These are phyloP conservation scores for Thereva unica DNA, from an alignment of 2,888 invertebrate species.

Conservation along the genomic window DNA sequence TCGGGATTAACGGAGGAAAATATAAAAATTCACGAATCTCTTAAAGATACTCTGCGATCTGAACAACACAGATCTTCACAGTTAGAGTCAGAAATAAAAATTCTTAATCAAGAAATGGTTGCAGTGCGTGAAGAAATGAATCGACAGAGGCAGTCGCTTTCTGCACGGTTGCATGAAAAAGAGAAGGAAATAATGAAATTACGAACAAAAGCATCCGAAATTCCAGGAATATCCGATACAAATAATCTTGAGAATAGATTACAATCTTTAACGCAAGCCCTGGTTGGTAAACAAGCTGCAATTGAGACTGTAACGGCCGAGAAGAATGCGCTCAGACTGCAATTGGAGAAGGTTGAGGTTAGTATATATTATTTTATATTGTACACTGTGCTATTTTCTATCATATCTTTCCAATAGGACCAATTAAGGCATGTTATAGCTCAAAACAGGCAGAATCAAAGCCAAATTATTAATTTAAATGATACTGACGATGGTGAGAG, in stretches of 20 bases:
- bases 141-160: constrained; percentile 50
- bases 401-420: constrained; percentile 52
- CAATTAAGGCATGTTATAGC: constrained; percentile 65
- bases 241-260: constrained; percentile 56
- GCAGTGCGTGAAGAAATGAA: constrained; percentile 56
- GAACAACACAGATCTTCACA: constrained; percentile 60
- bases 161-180: constrained; percentile 51
- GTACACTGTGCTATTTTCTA: constrained; percentile 30
- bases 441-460: constrained; percentile 61
- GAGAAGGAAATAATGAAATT: constrained; percentile 64
- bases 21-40: constrained; percentile 6
- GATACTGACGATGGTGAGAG: constrained; percentile 68
- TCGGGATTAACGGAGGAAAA: constrained; percentile 28
- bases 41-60: constrained; percentile 51
- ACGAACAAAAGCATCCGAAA: constrained; percentile 56
- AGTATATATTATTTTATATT: constrained; percentile 38
- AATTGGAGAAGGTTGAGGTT: constrained; percentile 80
- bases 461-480: constrained; percentile 63
- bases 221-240: constrained; percentile 48
- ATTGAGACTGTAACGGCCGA: constrained; percentile 84
- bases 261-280: constrained; percentile 73
- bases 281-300: constrained; percentile 83
- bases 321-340: constrained; percentile 80
- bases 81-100: constrained; percentile 53
- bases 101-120: constrained; percentile 55